phyloP scores from a whole-genome alignment of 1,140 invertebrate species.

The Aporrectodea caliginosa region DNA sequence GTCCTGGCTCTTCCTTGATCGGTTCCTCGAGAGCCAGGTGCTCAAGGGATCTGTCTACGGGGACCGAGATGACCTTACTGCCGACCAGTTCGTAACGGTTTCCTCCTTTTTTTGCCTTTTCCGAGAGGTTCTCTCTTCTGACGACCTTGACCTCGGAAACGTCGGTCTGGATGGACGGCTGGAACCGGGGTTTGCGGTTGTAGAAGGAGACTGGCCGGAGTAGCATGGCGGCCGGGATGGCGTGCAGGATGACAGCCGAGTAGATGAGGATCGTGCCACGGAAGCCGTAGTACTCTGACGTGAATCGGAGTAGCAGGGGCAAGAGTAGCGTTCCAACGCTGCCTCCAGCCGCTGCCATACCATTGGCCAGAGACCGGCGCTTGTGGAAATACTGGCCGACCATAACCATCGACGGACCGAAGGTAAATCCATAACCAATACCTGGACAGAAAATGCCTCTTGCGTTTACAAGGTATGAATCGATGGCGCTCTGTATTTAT shows the following conservation, averaged over 20 bases:
- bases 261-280: slow-evolving; percentile 19
- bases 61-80: background rate
- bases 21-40: slow-evolving; percentile 1
- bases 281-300: background rate
- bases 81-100: background rate
- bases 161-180: background rate
- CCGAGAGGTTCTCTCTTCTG: background rate
- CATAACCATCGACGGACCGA: slow-evolving; percentile 10
- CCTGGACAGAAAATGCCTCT: too few species aligned
- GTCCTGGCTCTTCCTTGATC: too few species aligned
- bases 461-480: too few species aligned
- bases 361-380: slow-evolving; percentile 9
- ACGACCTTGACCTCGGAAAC: background rate
- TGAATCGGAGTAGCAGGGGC: slow-evolving; percentile 48
- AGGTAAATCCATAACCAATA: background rate
- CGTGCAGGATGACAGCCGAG: slow-evolving; percentile 18
- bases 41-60: background rate
- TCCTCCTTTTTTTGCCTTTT: background rate
- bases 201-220: slow-evolving; percentile 23
- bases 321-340: slow-evolving; percentile 73
- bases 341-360: background rate
- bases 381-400: background rate
- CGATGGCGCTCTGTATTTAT: too few species aligned
- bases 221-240: background rate
- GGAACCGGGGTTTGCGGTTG: background rate